phyloP scores from a whole-genome alignment of 35 echinoderm and acorn worm species.

The Apostichopus californicus region DNA sequence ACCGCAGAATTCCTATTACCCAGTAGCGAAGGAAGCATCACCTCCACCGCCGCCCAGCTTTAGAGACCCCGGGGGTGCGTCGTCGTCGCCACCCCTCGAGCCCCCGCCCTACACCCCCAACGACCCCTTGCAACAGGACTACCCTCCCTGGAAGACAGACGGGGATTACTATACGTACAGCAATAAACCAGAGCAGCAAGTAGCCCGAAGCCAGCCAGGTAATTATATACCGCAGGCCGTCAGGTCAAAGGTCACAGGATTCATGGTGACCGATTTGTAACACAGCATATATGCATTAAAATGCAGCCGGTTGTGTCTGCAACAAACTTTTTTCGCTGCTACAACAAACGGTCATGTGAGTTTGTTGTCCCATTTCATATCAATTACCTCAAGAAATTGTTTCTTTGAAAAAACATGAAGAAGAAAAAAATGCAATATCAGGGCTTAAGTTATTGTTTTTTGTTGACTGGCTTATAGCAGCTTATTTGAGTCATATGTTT shows the following conservation, averaged over 20 bases:
- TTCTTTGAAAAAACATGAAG: neutral
- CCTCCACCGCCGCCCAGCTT: slow-evolving; percentile 17
- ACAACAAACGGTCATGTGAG: too few species aligned
- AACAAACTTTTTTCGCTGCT: too few species aligned
- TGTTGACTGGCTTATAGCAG: too few species aligned
- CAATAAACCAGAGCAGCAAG: slow-evolving; percentile 44
- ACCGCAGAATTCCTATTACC: slow-evolving; percentile 49
- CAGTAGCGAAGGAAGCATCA: neutral
- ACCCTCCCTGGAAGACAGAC: slow-evolving; percentile 31
- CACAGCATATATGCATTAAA: too few species aligned
- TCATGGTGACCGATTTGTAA: slow-evolving; percentile 54
- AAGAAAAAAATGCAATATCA: neutral
- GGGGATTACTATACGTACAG: slow-evolving; percentile 54
- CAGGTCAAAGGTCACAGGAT: slow-evolving; percentile 40
- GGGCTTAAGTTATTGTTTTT: too few species aligned
- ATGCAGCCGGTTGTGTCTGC: too few species aligned
- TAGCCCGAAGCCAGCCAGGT: slow-evolving; percentile 45
- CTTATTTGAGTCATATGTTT: too few species aligned
- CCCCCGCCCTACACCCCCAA: slow-evolving; percentile 91
- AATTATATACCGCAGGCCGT: slow-evolving; percentile 22
- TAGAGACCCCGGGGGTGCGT: slow-evolving; percentile 35
- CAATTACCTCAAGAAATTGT: too few species aligned
- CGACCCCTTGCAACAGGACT: slow-evolving; percentile 64
- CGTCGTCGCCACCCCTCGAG: slow-evolving; percentile 38
- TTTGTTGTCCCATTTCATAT: too few species aligned